Base-by-base conservation (phyloP, 2,888 invertebrate genomes). In the Aphodius sticticus region DNA sequence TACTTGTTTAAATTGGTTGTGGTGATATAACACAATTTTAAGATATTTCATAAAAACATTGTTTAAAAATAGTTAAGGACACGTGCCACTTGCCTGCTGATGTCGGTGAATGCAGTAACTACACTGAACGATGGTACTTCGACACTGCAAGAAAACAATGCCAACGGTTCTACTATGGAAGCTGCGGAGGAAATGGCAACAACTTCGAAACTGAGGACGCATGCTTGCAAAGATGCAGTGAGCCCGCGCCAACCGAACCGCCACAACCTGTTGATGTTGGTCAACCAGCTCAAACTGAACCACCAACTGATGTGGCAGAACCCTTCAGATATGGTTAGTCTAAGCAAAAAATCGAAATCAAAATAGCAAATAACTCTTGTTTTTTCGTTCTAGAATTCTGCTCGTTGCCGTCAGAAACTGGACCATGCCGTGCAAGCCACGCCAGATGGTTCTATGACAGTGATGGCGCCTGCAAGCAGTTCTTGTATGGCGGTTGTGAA, bases 111-210 rank as follows among this genome's bases (percentile, higher is more conserved):
- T 97, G 97, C 85, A 92, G 92, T 78, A 93, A 94, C 84, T 96
- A 95, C 86, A 92, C 92, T 6, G 90, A 92, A 81, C 92, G 93
- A 80, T 98, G 96, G 95, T 97, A 95, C 90, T 98, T 92, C 88
- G 96, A 98, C 87, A 93, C 95, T 0, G 92, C 92, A 84, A 93
- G 93, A 75, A 92, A 92, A 81, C 90, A 91, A 69, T 99, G 98
- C 88, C 90, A 92, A 77, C 94, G 93, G 86, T 98, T 98, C 90
- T 93, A 95, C 84, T 98, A 95, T 87, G 96, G 97, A 69, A 98
- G 98, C 76, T 98, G 98, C 87, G 95, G 94, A 16, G 98, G 98
- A 37, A 99, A 99, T 86, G 93, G 92, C 1, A 98, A 98, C 89
- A 96, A 96, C 89, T 98, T 97, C 90, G 87, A 87, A 7, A 91